Evolutionary conservation across 1,140 invertebrate species (phyloP).

Genomic region (Nephila pilipes): DNA sequence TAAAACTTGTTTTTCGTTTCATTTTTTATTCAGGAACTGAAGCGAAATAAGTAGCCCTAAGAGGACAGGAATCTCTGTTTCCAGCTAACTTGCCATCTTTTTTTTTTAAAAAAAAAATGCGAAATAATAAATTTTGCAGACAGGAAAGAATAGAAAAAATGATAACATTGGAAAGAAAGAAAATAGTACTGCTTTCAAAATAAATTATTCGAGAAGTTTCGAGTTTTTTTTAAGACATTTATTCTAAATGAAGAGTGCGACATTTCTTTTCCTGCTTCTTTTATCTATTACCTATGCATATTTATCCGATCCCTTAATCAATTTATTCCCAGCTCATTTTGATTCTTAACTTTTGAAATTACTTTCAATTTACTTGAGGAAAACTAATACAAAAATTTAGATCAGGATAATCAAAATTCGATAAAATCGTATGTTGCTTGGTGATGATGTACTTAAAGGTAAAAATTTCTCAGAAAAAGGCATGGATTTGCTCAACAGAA

Average conservation of each 20-base stretch:
- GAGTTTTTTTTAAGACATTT: slow-evolving; percentile 18
- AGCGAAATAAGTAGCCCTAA: slow-evolving; percentile 76
- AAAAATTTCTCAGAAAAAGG: too few relatives aligned
- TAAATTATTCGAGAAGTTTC: slow-evolving; percentile 32
- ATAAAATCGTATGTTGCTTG: too few relatives aligned
- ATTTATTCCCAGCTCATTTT: background rate
- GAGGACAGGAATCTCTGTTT: slow-evolving; percentile 73
- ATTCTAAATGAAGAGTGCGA: slow-evolving; percentile 21
- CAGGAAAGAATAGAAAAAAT: slow-evolving; percentile 1
- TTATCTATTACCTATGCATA: background rate
- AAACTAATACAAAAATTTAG: too few relatives aligned
- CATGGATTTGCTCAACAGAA: too few relatives aligned
- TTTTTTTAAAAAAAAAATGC: slow-evolving; percentile 30
- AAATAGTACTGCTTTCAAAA: slow-evolving; percentile 11
- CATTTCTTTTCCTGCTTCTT: background rate
- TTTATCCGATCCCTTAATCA: background rate
- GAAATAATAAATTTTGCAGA: slow-evolving; percentile 51
- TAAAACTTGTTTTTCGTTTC: slow-evolving; percentile 63
- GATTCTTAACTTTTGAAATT: background rate
- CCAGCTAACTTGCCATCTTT: slow-evolving; percentile 70
- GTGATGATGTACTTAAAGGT: too few relatives aligned
- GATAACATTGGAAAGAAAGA: slow-evolving; percentile 10
- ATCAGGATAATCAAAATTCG: too few relatives aligned
- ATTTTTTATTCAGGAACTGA: slow-evolving; percentile 61
- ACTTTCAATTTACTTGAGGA: too few relatives aligned